These are phyloP conservation scores for Phoxinus phoxinus DNA, from an alignment of 2,113 vertebrate species.

Conservation along the genomic window DNA sequence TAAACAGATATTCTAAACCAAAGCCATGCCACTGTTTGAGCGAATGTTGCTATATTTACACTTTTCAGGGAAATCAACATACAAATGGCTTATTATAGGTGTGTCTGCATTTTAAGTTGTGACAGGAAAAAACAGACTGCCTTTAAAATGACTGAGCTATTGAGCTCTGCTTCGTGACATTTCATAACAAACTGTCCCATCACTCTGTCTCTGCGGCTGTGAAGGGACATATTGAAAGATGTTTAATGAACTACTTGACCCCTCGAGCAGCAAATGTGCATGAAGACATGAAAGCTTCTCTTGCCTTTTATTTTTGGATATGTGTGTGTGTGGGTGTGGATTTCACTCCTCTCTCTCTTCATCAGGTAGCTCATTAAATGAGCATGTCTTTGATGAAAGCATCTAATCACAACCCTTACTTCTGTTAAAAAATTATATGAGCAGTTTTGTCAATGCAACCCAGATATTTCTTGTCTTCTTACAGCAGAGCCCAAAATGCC, in stretches of 20 bases:
- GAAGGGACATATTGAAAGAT: not conserved
- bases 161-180: not conserved
- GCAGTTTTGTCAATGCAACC: not conserved
- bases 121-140: not conserved
- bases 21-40: not conserved
- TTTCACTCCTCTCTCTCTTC: slow-evolving; percentile 29
- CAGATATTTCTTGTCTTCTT: not conserved
- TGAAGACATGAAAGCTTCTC: slow-evolving; percentile 21
- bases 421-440: slow-evolving; percentile 47
- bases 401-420: slow-evolving; percentile 43
- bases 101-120: not conserved
- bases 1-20: not conserved
- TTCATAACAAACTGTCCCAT: not conserved
- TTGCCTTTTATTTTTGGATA: slow-evolving; percentile 2
- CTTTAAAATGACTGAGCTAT: not conserved
- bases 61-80: not conserved
- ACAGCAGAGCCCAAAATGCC: not conserved
- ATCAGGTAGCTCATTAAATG: slow-evolving; percentile 48
- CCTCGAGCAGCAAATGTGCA: not conserved
- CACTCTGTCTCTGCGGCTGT: not conserved
- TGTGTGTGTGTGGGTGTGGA: not conserved
- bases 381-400: slow-evolving; percentile 51
- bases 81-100: not conserved
- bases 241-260: slow-evolving; percentile 15
- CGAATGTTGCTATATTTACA: not conserved